Conservation (phyloP, 2,888 invertebrate genomes). For the Augiades crinisus region DNA sequence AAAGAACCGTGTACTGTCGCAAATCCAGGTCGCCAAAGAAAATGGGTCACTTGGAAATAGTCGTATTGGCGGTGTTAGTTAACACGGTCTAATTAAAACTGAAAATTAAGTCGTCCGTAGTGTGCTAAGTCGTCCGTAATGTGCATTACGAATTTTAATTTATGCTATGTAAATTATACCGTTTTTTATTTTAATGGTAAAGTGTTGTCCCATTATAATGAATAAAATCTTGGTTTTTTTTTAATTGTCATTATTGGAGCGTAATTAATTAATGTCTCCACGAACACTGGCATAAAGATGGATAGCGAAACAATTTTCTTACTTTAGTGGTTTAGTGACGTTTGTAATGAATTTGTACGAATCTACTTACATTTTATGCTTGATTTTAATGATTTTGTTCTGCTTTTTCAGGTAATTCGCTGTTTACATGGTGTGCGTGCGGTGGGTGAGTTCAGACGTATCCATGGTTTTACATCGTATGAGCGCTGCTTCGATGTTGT, state of each 20-base stretch:
- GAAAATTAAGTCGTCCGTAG: conserved; percentile 41
- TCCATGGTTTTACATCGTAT: conserved; percentile 40
- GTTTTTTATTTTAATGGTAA: too few relatives aligned
- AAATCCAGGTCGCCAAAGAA: conserved; percentile 67
- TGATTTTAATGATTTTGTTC: conserved; percentile 49
- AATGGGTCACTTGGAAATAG: conserved; percentile 74
- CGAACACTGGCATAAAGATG: too few relatives aligned
- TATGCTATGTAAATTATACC: conserved; percentile 38
- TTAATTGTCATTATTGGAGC: too few relatives aligned
- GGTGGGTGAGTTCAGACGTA: conserved; percentile 37
- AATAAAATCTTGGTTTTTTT: too few relatives aligned
- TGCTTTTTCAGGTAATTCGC: conserved; percentile 65
- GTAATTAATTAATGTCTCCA: too few relatives aligned
- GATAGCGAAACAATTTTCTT: too few relatives aligned
- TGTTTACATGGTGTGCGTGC: conserved; percentile 10
- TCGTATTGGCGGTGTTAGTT: conserved; percentile 61
- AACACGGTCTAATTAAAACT: conserved; percentile 71
- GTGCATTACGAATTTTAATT: conserved; percentile 34
- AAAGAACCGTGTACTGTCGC: conserved; percentile 60
- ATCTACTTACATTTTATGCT: too few relatives aligned
- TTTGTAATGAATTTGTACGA: too few relatives aligned
- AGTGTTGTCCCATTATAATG: too few relatives aligned
- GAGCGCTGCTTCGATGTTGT: conserved; percentile 41
- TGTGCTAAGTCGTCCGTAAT: too few relatives aligned
- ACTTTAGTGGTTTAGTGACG: too few relatives aligned